phyloP scores from a whole-genome alignment of 1,140 invertebrate species.

The Diorhabda sublineata region DNA sequence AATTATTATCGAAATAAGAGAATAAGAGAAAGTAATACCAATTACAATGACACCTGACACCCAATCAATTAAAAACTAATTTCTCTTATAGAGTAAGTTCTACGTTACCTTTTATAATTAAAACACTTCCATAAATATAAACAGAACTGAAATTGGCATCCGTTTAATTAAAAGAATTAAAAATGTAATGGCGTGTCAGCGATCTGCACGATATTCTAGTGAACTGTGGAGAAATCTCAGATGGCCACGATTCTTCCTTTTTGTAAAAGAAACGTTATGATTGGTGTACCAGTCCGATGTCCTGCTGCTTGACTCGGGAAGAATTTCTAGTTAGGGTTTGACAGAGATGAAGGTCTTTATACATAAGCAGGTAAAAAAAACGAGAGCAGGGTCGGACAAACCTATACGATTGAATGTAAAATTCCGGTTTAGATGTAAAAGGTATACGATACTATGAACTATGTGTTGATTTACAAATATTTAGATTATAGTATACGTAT shows the following conservation, averaged over 20 bases:
- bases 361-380: constrained; percentile 28
- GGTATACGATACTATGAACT: too few relatives aligned
- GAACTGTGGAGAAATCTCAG: constrained; percentile 22
- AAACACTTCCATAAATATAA: constrained; percentile 16
- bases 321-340: constrained; percentile 29
- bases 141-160: constrained; percentile 16
- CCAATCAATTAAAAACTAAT: too few relatives aligned
- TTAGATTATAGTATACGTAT: too few relatives aligned
- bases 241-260: constrained; percentile 20
- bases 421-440: too few relatives aligned
- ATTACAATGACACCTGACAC: too few relatives aligned
- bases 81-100: neutral
- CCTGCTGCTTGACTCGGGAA: constrained; percentile 25
- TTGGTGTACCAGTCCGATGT: constrained; percentile 28
- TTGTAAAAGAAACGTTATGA: constrained; percentile 27
- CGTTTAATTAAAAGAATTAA: constrained; percentile 10
- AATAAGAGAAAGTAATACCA: too few relatives aligned
- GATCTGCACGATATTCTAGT: constrained; percentile 19
- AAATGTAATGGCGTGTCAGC: constrained; percentile 22
- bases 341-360: constrained; percentile 36
- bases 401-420: too few relatives aligned
- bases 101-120: constrained; percentile 4
- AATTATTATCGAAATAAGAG: too few relatives aligned
- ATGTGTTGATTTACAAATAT: too few relatives aligned
- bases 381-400: constrained; percentile 14